Evolutionary conservation across 1,140 invertebrate species (phyloP).

Genomic region (Caenorhabditis brenneri): DNA sequence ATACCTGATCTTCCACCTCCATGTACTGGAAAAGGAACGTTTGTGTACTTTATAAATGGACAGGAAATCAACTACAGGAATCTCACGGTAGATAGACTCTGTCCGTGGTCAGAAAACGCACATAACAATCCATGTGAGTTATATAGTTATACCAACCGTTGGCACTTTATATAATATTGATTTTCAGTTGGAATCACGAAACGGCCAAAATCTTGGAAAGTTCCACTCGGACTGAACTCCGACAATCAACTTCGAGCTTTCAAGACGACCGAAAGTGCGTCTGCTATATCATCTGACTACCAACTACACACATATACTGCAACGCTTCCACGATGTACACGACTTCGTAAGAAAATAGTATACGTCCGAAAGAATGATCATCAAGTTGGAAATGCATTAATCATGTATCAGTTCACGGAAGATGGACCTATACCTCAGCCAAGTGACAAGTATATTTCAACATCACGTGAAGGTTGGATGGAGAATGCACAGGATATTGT

Average conservation of each 20-base stretch:
- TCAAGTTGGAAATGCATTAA: neutral
- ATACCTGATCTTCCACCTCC: conserved; percentile 44
- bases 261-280: neutral
- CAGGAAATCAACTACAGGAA: neutral
- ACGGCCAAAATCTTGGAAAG: neutral
- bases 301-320: conserved; percentile 37
- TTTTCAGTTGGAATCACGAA: neutral
- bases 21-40: neutral
- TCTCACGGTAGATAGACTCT: conserved; percentile 30
- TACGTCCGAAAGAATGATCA: neutral
- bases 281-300: neutral
- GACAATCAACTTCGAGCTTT: neutral
- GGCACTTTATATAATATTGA: neutral
- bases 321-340: conserved; percentile 30
- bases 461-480: neutral
- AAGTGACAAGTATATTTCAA: neutral
- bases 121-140: conserved; percentile 15
- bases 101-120: conserved; percentile 5
- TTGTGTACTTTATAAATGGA: conserved; percentile 35
- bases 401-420: conserved; percentile 43
- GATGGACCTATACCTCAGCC: conserved; percentile 22
- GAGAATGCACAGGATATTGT: neutral
- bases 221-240: neutral
- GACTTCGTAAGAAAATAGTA: conserved; percentile 29
- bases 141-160: too few species aligned